Conservation (phyloP, 2,113 vertebrate genomes). For the Chaetodon trifascialis region DNA sequence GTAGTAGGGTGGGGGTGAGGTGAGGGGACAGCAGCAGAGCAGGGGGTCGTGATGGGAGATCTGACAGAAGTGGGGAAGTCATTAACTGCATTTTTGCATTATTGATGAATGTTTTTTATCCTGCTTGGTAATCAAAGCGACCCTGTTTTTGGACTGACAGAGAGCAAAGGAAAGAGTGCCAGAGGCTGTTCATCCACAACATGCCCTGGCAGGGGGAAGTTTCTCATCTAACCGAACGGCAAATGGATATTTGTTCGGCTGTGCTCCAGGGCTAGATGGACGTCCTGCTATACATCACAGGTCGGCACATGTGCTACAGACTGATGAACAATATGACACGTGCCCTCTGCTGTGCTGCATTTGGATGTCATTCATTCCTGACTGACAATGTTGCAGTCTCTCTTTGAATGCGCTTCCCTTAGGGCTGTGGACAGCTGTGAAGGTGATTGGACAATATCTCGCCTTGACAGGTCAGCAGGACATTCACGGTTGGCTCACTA, state of each 20-base stretch:
- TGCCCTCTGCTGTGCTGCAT: conserved; percentile 14
- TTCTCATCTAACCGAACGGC: conserved; percentile 39
- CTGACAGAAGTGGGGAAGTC: conserved; percentile 79
- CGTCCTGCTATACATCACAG: conserved; percentile 49
- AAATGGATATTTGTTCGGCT: conserved; percentile 3
- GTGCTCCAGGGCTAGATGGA: conserved; percentile 25
- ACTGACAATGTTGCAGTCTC: conserved; percentile 1
- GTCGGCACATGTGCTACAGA: conserved; percentile 21
- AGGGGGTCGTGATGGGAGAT: conserved; percentile 72
- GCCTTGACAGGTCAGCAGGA: conserved; percentile 64
- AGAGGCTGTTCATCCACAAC: conserved; percentile 74
- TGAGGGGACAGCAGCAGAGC: conserved; percentile 36
- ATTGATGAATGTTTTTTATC: conserved; percentile 81
- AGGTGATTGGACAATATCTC: conserved; percentile 56
- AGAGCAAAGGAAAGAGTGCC: conserved; percentile 56
- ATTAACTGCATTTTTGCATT: conserved; percentile 83
- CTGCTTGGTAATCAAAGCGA: conserved; percentile 76
- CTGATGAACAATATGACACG: conserved; percentile 17
- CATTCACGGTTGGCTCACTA: conserved; percentile 54
- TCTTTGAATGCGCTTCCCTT: conserved; percentile 2
- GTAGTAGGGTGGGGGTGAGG: conserved; percentile 36
- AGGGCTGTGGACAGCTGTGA: conserved; percentile 27
- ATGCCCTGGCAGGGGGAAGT: conserved; percentile 51
- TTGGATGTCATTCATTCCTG: conserved; percentile 34
- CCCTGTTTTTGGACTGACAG: conserved; percentile 66